A percentile compares a stretch with the other conserved stretches of the same genome.
Conservation (phyloP, 1,140 invertebrate genomes). For the Telenomus remus region DNA sequence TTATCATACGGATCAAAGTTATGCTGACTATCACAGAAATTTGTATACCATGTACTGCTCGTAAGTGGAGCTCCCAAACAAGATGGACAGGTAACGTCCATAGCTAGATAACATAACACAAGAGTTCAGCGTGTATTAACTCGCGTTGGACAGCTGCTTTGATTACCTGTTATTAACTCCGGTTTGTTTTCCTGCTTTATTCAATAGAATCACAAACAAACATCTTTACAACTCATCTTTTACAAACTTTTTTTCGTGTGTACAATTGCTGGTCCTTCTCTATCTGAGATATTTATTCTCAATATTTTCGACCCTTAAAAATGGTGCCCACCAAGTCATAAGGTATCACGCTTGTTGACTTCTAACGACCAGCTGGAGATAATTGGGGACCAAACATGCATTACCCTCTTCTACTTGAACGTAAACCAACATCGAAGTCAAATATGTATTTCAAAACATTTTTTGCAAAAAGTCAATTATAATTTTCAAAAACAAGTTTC, state of each 20-base stretch:
- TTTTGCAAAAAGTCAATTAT: too few species aligned
- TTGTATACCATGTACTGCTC: slow-evolving; percentile 29
- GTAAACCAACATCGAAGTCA: too few species aligned
- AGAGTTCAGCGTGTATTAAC: slow-evolving; percentile 12
- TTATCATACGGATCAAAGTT: slow-evolving; percentile 48
- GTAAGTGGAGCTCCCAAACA: slow-evolving; percentile 29
- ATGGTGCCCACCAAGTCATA: slow-evolving; percentile 20
- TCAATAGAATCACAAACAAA: too few species aligned
- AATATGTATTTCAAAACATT: too few species aligned
- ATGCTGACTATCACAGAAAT: slow-evolving; percentile 42
- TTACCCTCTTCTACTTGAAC: slow-evolving; percentile 7
- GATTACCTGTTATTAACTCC: slow-evolving; percentile 9
- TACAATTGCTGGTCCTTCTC: too few species aligned
- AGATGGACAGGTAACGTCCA: slow-evolving; percentile 34
- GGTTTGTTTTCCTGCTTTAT: background rate
- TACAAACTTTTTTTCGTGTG: too few species aligned
- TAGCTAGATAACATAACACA: slow-evolving; percentile 17
- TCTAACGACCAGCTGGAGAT: slow-evolving; percentile 27
- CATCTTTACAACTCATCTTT: too few species aligned
- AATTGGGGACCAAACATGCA: slow-evolving; percentile 29
- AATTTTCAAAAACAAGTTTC: too few species aligned
- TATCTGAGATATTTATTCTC: slow-evolving; percentile 8
- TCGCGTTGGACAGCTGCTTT: background rate
- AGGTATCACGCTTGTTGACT: slow-evolving; percentile 45
- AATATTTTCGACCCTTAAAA: slow-evolving; percentile 39